Percentiles rank a stretch among this genome's conserved stretches.
Conservation (phyloP, 2,113 vertebrate genomes). For the Actenoides lindsayi region DNA sequence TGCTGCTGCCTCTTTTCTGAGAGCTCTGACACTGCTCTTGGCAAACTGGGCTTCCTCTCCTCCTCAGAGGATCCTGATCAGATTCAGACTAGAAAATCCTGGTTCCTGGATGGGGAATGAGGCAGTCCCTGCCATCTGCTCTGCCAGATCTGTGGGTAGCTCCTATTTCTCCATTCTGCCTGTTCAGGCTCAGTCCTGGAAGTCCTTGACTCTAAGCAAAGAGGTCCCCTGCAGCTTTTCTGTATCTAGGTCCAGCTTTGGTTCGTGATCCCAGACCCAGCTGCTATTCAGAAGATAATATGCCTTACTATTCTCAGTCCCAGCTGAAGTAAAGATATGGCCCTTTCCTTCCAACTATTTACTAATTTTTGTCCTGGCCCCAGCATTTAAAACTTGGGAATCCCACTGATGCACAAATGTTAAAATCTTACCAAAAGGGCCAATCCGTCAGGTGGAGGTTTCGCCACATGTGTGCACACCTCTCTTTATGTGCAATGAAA, state of each 20-base stretch:
- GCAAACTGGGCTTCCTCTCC: not conserved
- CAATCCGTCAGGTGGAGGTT: not conserved
- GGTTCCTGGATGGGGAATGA: not conserved
- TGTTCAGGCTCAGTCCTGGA: not conserved
- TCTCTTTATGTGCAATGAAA: not conserved
- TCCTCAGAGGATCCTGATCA: not conserved
- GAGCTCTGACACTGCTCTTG: not conserved
- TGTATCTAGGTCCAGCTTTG: not conserved
- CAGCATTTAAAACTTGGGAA: not conserved
- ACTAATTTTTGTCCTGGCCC: not conserved
- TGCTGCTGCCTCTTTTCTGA: constrained; percentile 30
- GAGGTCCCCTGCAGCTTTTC: not conserved
- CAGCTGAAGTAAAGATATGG: not conserved
- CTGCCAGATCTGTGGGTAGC: not conserved
- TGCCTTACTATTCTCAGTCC: not conserved
- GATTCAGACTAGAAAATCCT: not conserved
- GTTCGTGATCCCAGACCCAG: not conserved
- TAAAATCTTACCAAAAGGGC: not conserved
- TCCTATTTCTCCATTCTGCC: not conserved
- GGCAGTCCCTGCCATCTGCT: not conserved
- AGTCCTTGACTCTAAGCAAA: not conserved
- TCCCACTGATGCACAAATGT: not conserved
- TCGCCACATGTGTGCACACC: accelerated
- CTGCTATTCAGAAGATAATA: not conserved
- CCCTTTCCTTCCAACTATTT: not conserved